These are phyloP conservation scores for Heliconius hortense DNA, from an alignment of 2,888 invertebrate species.

Conservation along the genomic window DNA sequence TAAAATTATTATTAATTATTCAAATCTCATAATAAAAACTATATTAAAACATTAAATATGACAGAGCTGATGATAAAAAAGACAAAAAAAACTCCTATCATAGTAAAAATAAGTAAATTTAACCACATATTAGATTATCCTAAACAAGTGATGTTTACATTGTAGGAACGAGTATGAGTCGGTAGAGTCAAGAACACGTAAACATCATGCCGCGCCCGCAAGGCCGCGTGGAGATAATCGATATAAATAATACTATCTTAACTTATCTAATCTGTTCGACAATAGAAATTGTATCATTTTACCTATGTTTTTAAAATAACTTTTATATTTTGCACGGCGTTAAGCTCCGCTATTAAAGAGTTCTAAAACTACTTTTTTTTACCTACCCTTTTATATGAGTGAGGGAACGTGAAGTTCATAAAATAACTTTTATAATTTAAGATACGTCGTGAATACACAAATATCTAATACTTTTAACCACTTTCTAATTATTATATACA, in stretches of 20 bases:
- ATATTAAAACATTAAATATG: background rate
- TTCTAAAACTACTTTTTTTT: no score
- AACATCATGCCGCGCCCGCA: constrained; percentile 24
- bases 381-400: no score
- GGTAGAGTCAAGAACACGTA: constrained; percentile 15
- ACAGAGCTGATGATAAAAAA: background rate
- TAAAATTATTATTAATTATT: background rate
- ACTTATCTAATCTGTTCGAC: constrained; percentile 26
- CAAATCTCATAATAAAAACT: background rate
- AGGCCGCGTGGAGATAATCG: constrained; percentile 24
- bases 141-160: constrained; percentile 19
- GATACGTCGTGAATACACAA: no score
- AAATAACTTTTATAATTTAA: no score
- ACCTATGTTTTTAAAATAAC: background rate
- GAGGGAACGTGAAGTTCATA: no score
- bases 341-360: background rate
- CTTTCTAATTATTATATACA: no score
- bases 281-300: constrained; percentile 28
- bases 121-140: constrained; percentile 3
- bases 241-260: constrained; percentile 12
- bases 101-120: constrained; percentile 4
- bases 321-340: background rate
- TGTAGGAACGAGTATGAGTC: background rate
- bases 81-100: background rate
- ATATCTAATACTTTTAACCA: no score